These are phyloP conservation scores for Cyclargus thomasi DNA, from an alignment of 1,140 invertebrate genomes.

Conservation along the genomic window DNA sequence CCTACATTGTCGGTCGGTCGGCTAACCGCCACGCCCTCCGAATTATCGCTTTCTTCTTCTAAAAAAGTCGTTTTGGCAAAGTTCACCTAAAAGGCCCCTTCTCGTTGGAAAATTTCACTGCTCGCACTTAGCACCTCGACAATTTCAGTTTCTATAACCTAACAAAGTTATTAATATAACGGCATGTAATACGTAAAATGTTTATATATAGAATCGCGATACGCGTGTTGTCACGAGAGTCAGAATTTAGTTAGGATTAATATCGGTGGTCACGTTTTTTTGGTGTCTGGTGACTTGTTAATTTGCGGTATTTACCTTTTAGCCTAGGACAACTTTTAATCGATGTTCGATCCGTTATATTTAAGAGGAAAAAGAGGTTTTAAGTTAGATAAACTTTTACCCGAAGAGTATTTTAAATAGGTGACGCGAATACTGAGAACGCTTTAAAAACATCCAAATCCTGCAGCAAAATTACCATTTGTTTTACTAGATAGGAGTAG, in stretches of 20 bases:
- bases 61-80: conserved; percentile 28
- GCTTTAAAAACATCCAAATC: background rate
- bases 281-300: background rate
- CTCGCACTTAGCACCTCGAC: background rate
- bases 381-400: too few relatives aligned
- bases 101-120: conserved; percentile 4
- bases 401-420: background rate
- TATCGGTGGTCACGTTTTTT: background rate
- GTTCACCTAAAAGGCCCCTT: conserved; percentile 22
- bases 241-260: conserved; percentile 5
- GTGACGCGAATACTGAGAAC: background rate
- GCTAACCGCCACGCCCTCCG: conserved; percentile 29
- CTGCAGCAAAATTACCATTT: background rate
- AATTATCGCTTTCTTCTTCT: conserved; percentile 45
- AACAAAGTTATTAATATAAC: conserved; percentile 13
- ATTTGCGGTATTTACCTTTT: background rate
- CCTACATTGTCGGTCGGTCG: conserved; percentile 26
- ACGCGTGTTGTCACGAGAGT: conserved; percentile 6
- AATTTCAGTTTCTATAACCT: background rate
- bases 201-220: conserved; percentile 12
- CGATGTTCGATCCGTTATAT: too few relatives aligned
- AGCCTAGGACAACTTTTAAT: background rate
- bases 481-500: background rate
- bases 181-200: conserved; percentile 12
- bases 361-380: too few relatives aligned